A percentile compares a stretch with the other conserved stretches of the same genome.
Conservation (phyloP, 2,888 invertebrate genomes). For the Dendrolimus houi region DNA sequence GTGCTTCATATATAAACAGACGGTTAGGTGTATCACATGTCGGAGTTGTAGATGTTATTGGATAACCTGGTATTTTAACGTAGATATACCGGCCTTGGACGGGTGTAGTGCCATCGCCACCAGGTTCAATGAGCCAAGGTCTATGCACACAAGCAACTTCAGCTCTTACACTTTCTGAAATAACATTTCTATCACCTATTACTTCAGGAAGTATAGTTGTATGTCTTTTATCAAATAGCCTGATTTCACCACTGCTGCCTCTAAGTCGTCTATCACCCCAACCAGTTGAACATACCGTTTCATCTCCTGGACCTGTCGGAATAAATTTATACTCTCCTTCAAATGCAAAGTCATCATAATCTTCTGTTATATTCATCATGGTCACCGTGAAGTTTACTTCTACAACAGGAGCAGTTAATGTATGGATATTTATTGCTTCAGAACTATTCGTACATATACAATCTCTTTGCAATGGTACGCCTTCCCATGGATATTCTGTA, state of each 20-base stretch:
- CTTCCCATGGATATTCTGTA: conserved; percentile 83
- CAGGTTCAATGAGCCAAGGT: conserved; percentile 87
- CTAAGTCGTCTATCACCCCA: conserved; percentile 80
- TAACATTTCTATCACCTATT: conserved; percentile 64
- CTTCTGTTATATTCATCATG: conserved; percentile 88
- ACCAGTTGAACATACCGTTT: conserved; percentile 78
- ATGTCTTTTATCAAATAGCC: conserved; percentile 78
- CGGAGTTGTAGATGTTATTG: conserved; percentile 63
- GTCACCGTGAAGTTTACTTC: conserved; percentile 85
- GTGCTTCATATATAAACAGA: conserved; percentile 83
- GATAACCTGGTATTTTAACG: conserved; percentile 81
- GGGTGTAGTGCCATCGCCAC: conserved; percentile 79
- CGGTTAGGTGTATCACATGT: conserved; percentile 83
- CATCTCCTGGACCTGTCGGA: conserved; percentile 72
- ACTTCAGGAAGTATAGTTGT: conserved; percentile 56
- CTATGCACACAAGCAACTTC: conserved; percentile 81
- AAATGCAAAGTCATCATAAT: conserved; percentile 87
- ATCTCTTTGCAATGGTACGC: conserved; percentile 80
- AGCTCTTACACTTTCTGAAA: conserved; percentile 70
- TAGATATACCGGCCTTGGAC: conserved; percentile 81
- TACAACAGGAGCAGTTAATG: conserved; percentile 81
- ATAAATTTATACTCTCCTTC: conserved; percentile 84
- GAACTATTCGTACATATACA: conserved; percentile 84
- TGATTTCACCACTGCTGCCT: conserved; percentile 85
- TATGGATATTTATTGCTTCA: conserved; percentile 79